phyloP scores from a whole-genome alignment of 2,888 invertebrate species.

The Limnephilus marmoratus region DNA sequence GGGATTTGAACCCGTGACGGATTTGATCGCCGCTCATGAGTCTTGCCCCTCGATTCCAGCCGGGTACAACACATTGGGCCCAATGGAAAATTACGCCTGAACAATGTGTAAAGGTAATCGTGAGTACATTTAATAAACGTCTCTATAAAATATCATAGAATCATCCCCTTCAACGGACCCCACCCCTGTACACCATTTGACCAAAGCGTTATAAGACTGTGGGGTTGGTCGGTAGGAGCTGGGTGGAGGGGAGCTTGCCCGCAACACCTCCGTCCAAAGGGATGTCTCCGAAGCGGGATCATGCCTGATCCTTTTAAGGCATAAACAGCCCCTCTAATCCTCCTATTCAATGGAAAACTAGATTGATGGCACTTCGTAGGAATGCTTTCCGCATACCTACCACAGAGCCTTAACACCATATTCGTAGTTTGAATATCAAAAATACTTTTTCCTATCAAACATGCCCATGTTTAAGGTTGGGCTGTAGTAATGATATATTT shows the following conservation, averaged over 20 bases:
- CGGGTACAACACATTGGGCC: too few species aligned
- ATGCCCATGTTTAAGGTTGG: neutral
- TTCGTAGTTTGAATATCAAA: constrained; percentile 14
- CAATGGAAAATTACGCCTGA: too few species aligned
- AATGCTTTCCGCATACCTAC: neutral
- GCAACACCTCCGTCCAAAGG: neutral
- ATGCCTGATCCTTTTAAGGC: constrained; percentile 32
- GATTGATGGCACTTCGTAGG: constrained; percentile 26
- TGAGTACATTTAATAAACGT: too few species aligned
- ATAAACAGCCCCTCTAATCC: constrained; percentile 39
- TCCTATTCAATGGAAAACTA: constrained; percentile 8
- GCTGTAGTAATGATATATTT: neutral
- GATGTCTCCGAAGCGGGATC: constrained; percentile 29
- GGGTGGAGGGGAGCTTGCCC: too few species aligned
- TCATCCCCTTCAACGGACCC: neutral
- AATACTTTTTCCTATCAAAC: neutral
- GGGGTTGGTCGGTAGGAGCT: neutral
- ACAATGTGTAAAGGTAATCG: too few species aligned
- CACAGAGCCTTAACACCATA: too few species aligned
- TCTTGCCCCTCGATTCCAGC: too few species aligned
- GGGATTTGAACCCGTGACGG: too few species aligned
- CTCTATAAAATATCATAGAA: neutral
- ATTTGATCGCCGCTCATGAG: too few species aligned
- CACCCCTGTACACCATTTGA: neutral
- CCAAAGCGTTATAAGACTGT: neutral